phyloP scores from a whole-genome alignment of 2,888 invertebrate species.

The Spilarctia lutea region DNA sequence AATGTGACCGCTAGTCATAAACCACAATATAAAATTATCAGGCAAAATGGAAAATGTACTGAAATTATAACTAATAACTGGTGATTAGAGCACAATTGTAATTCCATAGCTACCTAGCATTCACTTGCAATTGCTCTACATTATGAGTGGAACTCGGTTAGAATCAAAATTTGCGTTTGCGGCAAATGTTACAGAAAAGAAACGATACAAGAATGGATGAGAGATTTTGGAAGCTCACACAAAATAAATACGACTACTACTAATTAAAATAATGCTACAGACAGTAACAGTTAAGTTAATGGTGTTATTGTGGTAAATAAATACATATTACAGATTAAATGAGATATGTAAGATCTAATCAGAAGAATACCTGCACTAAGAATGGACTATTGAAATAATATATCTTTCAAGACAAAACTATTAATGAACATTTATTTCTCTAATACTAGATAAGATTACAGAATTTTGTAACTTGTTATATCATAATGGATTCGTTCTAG shows the following conservation, averaged over 20 bases:
- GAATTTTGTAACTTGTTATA: neutral
- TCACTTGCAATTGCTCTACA: conserved; percentile 21
- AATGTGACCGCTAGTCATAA: conserved; percentile 36
- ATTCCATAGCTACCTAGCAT: conserved; percentile 24
- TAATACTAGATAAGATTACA: neutral
- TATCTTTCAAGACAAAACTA: neutral
- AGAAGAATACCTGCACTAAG: neutral
- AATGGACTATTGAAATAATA: neutral
- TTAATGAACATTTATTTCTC: neutral
- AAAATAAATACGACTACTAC: neutral
- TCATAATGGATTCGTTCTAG: neutral
- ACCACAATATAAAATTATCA: conserved; percentile 31
- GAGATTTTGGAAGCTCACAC: too few species aligned
- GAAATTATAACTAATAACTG: conserved; percentile 40
- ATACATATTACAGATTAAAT: neutral
- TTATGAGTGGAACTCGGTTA: conserved; percentile 35
- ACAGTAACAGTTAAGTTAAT: neutral
- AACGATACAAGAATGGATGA: neutral
- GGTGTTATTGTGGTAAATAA: neutral
- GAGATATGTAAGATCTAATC: neutral
- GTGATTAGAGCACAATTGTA: conserved; percentile 47
- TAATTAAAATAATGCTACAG: neutral
- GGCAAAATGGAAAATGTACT: conserved; percentile 50
- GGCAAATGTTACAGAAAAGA: neutral
- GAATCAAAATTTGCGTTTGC: conserved; percentile 5